phyloP scores from a whole-genome alignment of 2,888 invertebrate species.

The Platypus cylindrus region DNA sequence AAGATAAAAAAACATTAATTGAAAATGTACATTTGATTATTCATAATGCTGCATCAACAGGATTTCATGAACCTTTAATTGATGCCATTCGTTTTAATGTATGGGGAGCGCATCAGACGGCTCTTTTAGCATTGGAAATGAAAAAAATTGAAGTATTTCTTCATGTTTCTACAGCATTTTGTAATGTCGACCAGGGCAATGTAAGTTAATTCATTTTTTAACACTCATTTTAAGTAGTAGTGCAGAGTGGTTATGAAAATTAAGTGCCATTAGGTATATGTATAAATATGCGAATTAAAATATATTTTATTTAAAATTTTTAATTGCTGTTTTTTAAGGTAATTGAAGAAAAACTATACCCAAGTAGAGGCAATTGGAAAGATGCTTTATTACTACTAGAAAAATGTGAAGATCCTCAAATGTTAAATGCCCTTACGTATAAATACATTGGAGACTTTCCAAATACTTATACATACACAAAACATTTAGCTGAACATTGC shows the following conservation, averaged over 20 bases:
- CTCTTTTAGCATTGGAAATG: constrained; percentile 45
- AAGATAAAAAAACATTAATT: constrained; percentile 38
- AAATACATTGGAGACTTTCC: constrained; percentile 55
- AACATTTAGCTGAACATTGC: constrained; percentile 74
- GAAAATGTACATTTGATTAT: constrained; percentile 55
- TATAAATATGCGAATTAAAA: too few relatives aligned
- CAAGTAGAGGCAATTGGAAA: constrained; percentile 54
- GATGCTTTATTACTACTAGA: constrained; percentile 53
- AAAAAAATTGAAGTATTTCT: constrained; percentile 40
- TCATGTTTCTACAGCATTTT: constrained; percentile 81
- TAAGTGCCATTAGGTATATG: too few relatives aligned
- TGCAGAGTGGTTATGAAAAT: too few relatives aligned
- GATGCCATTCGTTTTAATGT: constrained; percentile 51
- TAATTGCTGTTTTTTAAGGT: constrained; percentile 30
- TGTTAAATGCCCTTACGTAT: constrained; percentile 42
- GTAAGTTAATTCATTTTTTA: constrained; percentile 2
- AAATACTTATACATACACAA: constrained; percentile 86
- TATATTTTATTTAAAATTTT: too few relatives aligned
- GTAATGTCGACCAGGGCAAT: constrained; percentile 54
- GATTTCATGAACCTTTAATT: constrained; percentile 68
- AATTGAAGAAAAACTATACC: constrained; percentile 67
- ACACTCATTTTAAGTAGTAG: too few relatives aligned
- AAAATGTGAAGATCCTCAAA: constrained; percentile 40
- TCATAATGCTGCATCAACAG: constrained; percentile 70
- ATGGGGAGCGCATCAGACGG: constrained; percentile 49